Percentiles rank a stretch among this genome's conserved stretches.
Evolutionary conservation across 2,113 vertebrate species (phyloP).

Genomic region (Urocitellus parryii): DNA sequence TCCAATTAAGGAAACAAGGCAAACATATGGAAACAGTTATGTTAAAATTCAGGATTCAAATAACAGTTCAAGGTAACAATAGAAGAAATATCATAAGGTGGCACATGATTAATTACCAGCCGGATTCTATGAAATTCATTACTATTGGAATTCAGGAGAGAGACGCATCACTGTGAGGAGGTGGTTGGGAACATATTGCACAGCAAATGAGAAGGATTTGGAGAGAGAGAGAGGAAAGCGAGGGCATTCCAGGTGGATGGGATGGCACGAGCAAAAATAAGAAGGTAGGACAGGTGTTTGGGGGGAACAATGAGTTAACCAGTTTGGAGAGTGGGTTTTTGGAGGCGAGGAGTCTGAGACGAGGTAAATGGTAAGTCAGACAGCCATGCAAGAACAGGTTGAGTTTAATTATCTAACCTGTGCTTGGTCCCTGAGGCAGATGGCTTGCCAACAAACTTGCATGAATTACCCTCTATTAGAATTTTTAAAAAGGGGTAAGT

Average conservation of each 20-base stretch:
- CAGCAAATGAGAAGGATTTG: constrained; percentile 63
- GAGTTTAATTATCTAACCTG: constrained; percentile 84
- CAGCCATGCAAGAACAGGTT: constrained; percentile 81
- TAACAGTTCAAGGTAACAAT: constrained; percentile 71
- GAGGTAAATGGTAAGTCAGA: constrained; percentile 81
- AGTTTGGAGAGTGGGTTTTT: constrained; percentile 77
- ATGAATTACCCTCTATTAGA: constrained; percentile 85
- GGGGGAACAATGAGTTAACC: constrained; percentile 80
- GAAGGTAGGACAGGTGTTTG: constrained; percentile 71
- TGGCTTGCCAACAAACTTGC: constrained; percentile 82
- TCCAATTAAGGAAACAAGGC: constrained; percentile 59
- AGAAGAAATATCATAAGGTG: constrained; percentile 44
- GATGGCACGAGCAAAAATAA: constrained; percentile 72
- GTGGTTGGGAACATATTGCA: constrained; percentile 66
- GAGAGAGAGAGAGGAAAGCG: constrained; percentile 21
- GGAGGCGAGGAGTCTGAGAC: constrained; percentile 65
- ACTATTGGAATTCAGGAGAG: constrained; percentile 52
- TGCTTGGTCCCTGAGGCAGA: constrained; percentile 82
- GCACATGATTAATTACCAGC: constrained; percentile 60
- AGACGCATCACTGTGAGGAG: not conserved
- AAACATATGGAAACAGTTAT: constrained; percentile 72
- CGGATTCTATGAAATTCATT: constrained; percentile 47
- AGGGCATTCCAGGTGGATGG: constrained; percentile 72
- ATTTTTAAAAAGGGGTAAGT: constrained; percentile 83
- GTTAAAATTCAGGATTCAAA: constrained; percentile 73